A percentile compares a stretch with the other conserved stretches of the same genome.
These are phyloP conservation scores for Urophycis tenuis DNA, from an alignment of 2,797 vertebrate species.

Conservation along the genomic window DNA sequence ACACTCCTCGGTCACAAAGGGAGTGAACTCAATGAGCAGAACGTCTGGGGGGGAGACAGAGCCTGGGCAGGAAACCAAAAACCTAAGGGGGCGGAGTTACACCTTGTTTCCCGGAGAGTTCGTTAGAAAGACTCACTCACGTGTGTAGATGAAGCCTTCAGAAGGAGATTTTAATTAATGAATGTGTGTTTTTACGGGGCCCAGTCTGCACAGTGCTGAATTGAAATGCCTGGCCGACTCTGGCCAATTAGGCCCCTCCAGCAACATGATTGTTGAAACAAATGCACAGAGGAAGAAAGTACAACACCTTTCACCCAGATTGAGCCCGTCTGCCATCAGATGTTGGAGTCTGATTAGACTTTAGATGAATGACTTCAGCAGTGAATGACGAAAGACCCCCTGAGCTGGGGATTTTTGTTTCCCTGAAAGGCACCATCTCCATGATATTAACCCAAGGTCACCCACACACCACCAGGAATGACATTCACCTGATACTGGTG, in stretches of 20 bases:
- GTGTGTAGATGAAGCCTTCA: neutral
- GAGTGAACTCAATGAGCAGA: neutral
- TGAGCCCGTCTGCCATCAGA: too few relatives aligned
- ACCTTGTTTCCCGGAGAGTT: too few relatives aligned
- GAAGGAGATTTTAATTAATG: neutral
- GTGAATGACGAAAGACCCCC: neutral
- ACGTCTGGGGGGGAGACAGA: neutral
- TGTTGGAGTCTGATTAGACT: too few relatives aligned
- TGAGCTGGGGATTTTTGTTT: neutral
- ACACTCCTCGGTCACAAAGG: neutral
- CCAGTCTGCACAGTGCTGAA: neutral
- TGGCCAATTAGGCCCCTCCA: too few relatives aligned
- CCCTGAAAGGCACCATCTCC: neutral
- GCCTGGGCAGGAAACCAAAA: neutral
- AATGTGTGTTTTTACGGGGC: neutral
- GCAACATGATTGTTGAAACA: too few relatives aligned
- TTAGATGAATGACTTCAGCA: too few relatives aligned
- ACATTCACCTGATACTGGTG: slow-evolving; percentile 91
- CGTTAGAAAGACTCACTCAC: neutral
- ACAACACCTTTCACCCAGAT: too few relatives aligned
- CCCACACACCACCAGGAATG: slow-evolving; percentile 15
- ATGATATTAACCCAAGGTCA: neutral
- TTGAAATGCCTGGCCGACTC: neutral
- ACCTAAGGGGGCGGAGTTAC: too few relatives aligned
- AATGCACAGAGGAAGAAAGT: too few relatives aligned